Evolutionary conservation across 1,140 invertebrate genomes (phyloP).

Genomic region (Drosophila kanapiae): DNA sequence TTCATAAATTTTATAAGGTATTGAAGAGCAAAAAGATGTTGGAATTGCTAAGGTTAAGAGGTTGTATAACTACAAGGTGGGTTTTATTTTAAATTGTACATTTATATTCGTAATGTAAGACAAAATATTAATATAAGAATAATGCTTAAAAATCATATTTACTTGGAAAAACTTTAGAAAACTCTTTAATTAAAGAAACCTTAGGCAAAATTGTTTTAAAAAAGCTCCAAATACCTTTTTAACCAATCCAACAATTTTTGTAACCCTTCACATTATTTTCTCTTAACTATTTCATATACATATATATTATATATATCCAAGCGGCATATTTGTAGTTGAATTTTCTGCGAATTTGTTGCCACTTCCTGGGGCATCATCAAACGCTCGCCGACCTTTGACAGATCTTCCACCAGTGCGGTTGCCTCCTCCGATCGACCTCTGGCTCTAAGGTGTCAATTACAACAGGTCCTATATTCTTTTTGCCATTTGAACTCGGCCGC

Average conservation of each 20-base stretch:
- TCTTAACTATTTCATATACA: too few species aligned
- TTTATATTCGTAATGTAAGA: too few species aligned
- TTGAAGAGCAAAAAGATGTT: not conserved
- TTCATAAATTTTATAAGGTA: constrained; percentile 24
- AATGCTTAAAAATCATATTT: too few species aligned
- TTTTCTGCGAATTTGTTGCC: constrained; percentile 18
- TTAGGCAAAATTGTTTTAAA: too few species aligned
- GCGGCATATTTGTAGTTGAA: constrained; percentile 16
- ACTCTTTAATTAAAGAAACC: too few species aligned
- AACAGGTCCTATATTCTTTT: constrained; percentile 19
- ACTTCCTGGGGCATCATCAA: constrained; percentile 33
- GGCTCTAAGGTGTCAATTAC: constrained; percentile 72
- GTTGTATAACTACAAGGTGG: not conserved
- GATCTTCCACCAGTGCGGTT: constrained; percentile 46
- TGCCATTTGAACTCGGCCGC: constrained; percentile 33
- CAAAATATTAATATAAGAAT: too few species aligned
- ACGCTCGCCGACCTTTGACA: constrained; percentile 34
- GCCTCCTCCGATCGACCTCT: constrained; percentile 13
- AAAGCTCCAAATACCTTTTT: too few species aligned
- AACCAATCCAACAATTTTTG: too few species aligned
- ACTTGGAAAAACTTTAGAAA: not conserved
- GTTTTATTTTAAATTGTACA: not conserved
- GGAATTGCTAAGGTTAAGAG: not conserved
- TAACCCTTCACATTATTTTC: too few species aligned
- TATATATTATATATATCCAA: not conserved